These are phyloP conservation scores for Mycteria americana DNA, from an alignment of 2,797 vertebrate genomes.

Conservation along the genomic window DNA sequence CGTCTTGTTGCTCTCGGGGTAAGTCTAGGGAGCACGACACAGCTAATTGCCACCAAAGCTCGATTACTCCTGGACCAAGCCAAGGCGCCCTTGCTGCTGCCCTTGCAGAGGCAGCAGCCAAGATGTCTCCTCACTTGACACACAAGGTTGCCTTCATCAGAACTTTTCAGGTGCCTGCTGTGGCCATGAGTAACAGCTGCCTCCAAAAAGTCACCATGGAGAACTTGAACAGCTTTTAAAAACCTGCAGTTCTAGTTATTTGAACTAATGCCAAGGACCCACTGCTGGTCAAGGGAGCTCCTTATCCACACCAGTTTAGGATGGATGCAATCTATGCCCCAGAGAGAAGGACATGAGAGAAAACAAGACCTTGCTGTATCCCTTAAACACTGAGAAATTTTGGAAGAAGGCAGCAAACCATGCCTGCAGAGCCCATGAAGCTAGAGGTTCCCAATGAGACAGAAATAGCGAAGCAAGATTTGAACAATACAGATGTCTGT, in stretches of 20 bases:
- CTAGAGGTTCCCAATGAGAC: not conserved
- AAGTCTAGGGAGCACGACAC: not conserved
- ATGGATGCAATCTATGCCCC: not conserved
- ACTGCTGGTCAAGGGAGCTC: not conserved
- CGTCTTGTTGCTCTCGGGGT: not conserved
- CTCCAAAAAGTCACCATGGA: not conserved
- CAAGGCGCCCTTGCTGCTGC: not conserved
- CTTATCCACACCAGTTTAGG: not conserved
- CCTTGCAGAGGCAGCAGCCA: not conserved
- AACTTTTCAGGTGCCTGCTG: not conserved
- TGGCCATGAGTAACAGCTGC: not conserved
- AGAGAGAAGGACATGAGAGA: not conserved
- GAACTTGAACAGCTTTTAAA: not conserved
- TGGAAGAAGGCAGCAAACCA: not conserved
- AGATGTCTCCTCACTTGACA: not conserved
- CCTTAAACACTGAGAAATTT: not conserved
- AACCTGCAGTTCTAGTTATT: not conserved
- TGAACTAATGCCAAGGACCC: not conserved
- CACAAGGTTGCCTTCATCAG: not conserved
- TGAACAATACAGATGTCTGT: not conserved
- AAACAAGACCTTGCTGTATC: not conserved
- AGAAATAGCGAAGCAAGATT: constrained; percentile 17
- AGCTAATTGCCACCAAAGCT: not conserved
- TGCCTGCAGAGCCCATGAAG: not conserved
- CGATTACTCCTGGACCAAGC: not conserved